A percentile compares a stretch with the other conserved stretches of the same genome.
These are phyloP conservation scores for Linepithema humile DNA, from an alignment of 1,140 invertebrate genomes.

Conservation along the genomic window DNA sequence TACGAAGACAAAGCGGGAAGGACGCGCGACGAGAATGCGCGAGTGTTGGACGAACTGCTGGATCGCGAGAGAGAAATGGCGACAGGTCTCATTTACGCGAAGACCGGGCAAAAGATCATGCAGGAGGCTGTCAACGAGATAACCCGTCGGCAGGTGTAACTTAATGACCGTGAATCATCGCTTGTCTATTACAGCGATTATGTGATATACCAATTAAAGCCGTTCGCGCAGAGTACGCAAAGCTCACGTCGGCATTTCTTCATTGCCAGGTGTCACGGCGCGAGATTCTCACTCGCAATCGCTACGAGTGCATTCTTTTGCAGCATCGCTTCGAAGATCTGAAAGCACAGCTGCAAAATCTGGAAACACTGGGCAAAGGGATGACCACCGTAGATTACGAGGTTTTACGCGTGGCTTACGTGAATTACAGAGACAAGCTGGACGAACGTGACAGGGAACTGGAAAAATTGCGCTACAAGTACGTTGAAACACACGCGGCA, in stretches of 20 bases:
- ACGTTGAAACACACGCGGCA: no score
- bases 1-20: slow-evolving; percentile 36
- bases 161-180: slow-evolving; percentile 54
- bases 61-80: slow-evolving; percentile 57
- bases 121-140: slow-evolving; percentile 62
- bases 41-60: slow-evolving; percentile 52
- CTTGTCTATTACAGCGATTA: slow-evolving; percentile 26
- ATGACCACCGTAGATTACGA: slow-evolving; percentile 73
- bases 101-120: slow-evolving; percentile 62
- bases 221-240: not conserved
- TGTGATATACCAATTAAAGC: slow-evolving; percentile 40
- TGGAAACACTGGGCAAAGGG: slow-evolving; percentile 69
- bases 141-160: slow-evolving; percentile 67
- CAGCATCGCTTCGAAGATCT: slow-evolving; percentile 58
- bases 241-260: not conserved
- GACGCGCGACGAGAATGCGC: slow-evolving; percentile 40
- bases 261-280: slow-evolving; percentile 57
- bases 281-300: slow-evolving; percentile 39
- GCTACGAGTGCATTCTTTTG: slow-evolving; percentile 52
- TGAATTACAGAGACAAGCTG: slow-evolving; percentile 61
- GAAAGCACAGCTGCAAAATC: not conserved
- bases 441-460: slow-evolving; percentile 69
- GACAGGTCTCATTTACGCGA: slow-evolving; percentile 63
- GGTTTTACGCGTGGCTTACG: slow-evolving; percentile 42
- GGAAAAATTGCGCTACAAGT: slow-evolving; percentile 70